A percentile compares a stretch with the other conserved stretches of the same genome.
phyloP scores from a whole-genome alignment of 2,113 vertebrate genomes.

The Pygoscelis antarcticus region DNA sequence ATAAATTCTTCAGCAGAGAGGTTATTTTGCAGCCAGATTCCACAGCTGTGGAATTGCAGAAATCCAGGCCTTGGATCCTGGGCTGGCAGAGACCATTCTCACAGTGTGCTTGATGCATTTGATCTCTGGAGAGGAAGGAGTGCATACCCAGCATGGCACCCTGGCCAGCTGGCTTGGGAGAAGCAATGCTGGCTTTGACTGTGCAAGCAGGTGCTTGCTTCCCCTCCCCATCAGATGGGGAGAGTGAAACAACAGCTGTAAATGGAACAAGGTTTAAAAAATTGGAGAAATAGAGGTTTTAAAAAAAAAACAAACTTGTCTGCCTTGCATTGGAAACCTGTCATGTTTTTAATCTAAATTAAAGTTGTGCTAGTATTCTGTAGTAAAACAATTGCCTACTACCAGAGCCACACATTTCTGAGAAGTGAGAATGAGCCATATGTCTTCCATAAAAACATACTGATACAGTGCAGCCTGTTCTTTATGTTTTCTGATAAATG shows the following conservation, averaged over 20 bases:
- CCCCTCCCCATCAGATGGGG: conserved; percentile 40
- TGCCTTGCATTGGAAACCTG: background rate
- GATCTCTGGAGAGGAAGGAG: conserved; percentile 56
- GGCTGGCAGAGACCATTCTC: conserved; percentile 31
- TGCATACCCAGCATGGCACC: background rate
- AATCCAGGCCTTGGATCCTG: conserved; percentile 35
- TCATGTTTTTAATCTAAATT: background rate
- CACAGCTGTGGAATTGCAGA: conserved; percentile 55
- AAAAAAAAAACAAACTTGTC: background rate
- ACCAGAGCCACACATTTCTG: conserved; percentile 12
- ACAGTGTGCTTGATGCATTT: conserved; percentile 15
- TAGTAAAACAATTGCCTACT: conserved; percentile 47
- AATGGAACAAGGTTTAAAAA: conserved; percentile 23
- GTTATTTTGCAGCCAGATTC: conserved; percentile 43
- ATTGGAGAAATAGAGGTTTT: background rate
- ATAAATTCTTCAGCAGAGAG: conserved; percentile 38
- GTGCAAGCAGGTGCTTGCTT: conserved; percentile 55
- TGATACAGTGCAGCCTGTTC: conserved; percentile 25
- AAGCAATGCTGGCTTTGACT: conserved; percentile 61
- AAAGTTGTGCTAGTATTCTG: background rate
- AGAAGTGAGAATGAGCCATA: conserved; percentile 52
- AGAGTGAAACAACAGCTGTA: conserved; percentile 65
- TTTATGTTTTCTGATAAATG: conserved; percentile 40
- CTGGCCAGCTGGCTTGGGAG: conserved; percentile 61
- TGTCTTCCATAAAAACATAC: conserved; percentile 50